Conservation (phyloP, 2,888 invertebrate species). For the Mamestra brassicae region DNA sequence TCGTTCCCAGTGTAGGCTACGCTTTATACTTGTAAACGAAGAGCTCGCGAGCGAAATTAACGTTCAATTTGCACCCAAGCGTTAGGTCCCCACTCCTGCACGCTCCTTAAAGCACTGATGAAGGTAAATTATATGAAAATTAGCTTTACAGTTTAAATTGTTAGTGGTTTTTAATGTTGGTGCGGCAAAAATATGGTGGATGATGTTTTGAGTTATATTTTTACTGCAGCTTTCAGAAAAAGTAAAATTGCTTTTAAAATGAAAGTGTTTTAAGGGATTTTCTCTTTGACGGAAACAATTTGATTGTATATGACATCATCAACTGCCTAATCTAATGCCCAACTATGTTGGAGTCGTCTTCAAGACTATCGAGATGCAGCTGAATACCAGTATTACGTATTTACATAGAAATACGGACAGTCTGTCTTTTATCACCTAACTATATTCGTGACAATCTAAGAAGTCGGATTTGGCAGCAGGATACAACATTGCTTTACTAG, state of each 20-base stretch:
- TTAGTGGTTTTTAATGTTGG: conserved; percentile 20
- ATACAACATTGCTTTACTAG: too few relatives aligned
- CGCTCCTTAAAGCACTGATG: conserved; percentile 49
- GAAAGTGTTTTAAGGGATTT: background rate
- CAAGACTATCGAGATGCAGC: too few relatives aligned
- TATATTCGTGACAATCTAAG: too few relatives aligned
- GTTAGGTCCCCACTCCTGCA: conserved; percentile 52
- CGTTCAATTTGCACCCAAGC: conserved; percentile 51
- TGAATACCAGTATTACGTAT: too few relatives aligned
- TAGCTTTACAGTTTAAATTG: conserved; percentile 31
- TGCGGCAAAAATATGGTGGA: background rate
- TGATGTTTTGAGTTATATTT: background rate
- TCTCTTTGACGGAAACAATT: too few relatives aligned
- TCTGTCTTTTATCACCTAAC: too few relatives aligned
- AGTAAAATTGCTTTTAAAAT: background rate
- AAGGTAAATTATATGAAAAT: conserved; percentile 50
- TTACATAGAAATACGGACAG: too few relatives aligned
- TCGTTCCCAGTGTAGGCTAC: background rate
- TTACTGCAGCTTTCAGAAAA: background rate
- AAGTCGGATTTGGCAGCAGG: too few relatives aligned
- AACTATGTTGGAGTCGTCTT: too few relatives aligned
- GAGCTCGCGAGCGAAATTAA: conserved; percentile 50
- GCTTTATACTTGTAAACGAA: conserved; percentile 4
- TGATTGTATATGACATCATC: too few relatives aligned
- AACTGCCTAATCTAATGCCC: too few relatives aligned